Conservation (phyloP, 2,113 vertebrate genomes). For the Rhinolophus sinicus region DNA sequence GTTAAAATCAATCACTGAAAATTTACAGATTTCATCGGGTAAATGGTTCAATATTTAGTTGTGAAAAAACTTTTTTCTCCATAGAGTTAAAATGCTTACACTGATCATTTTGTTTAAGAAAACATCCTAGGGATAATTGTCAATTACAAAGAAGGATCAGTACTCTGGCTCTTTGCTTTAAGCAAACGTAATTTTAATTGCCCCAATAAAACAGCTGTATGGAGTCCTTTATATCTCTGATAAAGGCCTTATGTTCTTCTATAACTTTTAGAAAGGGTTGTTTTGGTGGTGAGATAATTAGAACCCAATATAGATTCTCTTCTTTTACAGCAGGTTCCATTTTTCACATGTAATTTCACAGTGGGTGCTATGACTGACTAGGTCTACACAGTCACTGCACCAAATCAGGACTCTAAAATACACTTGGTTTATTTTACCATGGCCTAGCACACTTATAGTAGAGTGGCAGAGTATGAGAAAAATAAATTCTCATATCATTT, state of each 20-base stretch:
- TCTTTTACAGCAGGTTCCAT: not conserved
- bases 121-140: not conserved
- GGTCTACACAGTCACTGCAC: not conserved
- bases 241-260: not conserved
- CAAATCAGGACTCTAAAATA: not conserved
- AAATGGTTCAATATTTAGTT: conserved; percentile 1
- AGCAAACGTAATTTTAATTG: not conserved
- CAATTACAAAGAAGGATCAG: not conserved
- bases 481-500: not conserved
- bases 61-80: conserved; percentile 41
- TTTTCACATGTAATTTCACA: not conserved
- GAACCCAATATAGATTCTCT: not conserved
- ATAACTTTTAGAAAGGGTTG: not conserved
- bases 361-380: not conserved
- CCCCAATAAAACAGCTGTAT: not conserved
- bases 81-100: not conserved
- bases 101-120: conserved; percentile 40
- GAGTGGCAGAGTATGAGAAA: not conserved
- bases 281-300: not conserved
- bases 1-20: conserved; percentile 21
- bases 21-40: conserved; percentile 7
- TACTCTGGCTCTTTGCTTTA: not conserved
- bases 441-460: not conserved
- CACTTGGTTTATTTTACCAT: not conserved
- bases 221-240: not conserved